These are phyloP conservation scores for Ischnura elegans DNA, from an alignment of 2,888 invertebrate species.

Conservation along the genomic window DNA sequence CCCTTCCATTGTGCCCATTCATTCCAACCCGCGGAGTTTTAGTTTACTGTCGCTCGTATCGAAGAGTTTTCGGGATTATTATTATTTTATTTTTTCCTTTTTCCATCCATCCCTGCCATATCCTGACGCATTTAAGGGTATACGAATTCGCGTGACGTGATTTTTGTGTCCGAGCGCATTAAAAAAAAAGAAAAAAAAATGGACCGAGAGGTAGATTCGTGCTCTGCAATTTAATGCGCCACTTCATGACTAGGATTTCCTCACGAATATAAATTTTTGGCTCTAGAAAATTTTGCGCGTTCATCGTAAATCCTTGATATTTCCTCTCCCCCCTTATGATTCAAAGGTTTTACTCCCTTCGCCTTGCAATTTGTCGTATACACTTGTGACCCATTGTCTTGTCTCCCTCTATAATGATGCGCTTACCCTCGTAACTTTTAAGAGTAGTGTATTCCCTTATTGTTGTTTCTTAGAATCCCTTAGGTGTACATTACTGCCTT, in stretches of 20 bases:
- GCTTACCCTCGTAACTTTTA: background rate
- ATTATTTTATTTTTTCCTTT: too few species aligned
- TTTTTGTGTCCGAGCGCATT: background rate
- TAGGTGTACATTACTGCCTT: background rate
- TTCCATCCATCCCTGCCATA: background rate
- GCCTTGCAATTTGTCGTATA: background rate
- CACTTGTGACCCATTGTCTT: background rate
- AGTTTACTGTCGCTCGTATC: background rate
- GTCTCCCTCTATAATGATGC: background rate
- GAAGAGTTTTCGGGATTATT: background rate
- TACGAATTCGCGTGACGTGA: background rate
- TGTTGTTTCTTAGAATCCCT: background rate
- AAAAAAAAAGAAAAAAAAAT: background rate
- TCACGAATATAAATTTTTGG: background rate
- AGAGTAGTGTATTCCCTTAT: background rate
- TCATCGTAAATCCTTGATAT: background rate
- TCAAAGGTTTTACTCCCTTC: background rate
- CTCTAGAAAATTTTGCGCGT: background rate
- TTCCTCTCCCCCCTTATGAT: background rate
- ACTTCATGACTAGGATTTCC: constrained; percentile 6
- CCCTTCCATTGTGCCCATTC: constrained; percentile 25
- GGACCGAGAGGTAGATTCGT: background rate
- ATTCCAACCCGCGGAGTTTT: background rate
- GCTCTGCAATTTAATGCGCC: background rate
- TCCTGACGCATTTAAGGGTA: background rate